Evolutionary conservation across 2,888 invertebrate species (phyloP).

Genomic region (Erannis defoliaria): DNA sequence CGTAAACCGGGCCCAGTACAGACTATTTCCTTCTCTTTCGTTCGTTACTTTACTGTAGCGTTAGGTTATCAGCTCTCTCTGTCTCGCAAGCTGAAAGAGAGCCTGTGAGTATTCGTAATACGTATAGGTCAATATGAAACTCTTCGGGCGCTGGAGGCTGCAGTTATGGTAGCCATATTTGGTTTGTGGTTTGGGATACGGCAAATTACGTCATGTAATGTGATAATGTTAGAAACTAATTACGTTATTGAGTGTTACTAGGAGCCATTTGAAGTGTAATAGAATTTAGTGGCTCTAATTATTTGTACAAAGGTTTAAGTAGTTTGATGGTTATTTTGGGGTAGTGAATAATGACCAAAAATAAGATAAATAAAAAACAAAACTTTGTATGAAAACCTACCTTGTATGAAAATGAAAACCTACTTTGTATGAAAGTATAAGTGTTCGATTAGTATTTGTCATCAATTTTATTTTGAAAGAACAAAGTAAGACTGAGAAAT

Average conservation of each 20-base stretch:
- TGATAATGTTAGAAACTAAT: conserved; percentile 19
- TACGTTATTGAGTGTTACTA: conserved; percentile 31
- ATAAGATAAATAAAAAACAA: neutral
- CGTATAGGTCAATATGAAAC: conserved; percentile 86
- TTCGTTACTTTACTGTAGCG: conserved; percentile 47
- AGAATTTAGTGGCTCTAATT: conserved; percentile 27
- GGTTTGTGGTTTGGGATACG: conserved; percentile 39
- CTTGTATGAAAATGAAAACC: too few relatives aligned
- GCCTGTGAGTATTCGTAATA: conserved; percentile 79
- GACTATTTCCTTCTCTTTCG: conserved; percentile 63
- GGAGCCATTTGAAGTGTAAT: conserved; percentile 48
- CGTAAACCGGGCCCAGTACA: conserved; percentile 71
- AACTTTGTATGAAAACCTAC: too few relatives aligned
- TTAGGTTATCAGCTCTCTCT: conserved; percentile 56
- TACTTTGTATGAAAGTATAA: too few relatives aligned
- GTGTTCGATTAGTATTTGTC: too few relatives aligned
- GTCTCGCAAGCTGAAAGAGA: conserved; percentile 76
- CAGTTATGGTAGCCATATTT: conserved; percentile 73
- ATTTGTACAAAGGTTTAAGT: neutral
- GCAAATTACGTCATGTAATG: conserved; percentile 34
- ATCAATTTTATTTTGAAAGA: too few relatives aligned
- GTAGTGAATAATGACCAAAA: neutral
- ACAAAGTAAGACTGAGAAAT: too few relatives aligned
- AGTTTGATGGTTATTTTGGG: neutral
- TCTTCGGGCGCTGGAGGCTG: conserved; percentile 85